phyloP scores from a whole-genome alignment of 2,113 vertebrate genomes.

The Nicator chloris region DNA sequence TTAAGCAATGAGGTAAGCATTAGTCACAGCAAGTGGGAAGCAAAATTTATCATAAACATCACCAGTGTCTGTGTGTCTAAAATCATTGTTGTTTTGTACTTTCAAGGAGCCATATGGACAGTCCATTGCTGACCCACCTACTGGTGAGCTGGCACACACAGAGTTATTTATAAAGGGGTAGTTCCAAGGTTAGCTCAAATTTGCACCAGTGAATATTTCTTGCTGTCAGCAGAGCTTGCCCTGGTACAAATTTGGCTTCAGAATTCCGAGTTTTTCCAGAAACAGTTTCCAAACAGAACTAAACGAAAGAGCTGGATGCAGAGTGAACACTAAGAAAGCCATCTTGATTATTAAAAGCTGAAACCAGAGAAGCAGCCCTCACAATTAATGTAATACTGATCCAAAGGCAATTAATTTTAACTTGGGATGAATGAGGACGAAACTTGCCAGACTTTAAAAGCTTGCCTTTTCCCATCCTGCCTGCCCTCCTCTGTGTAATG shows the following conservation, averaged over 20 bases:
- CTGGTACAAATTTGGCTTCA: neutral
- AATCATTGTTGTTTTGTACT: neutral
- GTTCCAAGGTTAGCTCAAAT: neutral
- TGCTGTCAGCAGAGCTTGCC: neutral
- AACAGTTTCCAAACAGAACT: neutral
- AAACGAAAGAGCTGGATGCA: neutral
- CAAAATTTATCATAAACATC: neutral
- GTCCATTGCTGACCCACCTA: neutral
- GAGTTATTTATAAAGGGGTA: neutral
- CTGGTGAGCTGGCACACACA: neutral
- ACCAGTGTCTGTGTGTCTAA: neutral
- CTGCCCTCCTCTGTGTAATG: neutral
- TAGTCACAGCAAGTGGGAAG: neutral
- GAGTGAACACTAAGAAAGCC: neutral
- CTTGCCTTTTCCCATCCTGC: neutral
- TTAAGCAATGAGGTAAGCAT: neutral
- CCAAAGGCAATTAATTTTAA: slow-evolving; percentile 26
- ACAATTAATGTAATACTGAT: neutral
- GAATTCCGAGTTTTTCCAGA: neutral
- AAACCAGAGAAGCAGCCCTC: neutral
- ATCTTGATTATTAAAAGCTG: slow-evolving; percentile 7
- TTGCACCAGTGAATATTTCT: neutral
- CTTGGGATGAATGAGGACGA: neutral
- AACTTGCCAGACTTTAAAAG: slow-evolving; percentile 8
- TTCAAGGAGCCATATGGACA: neutral